Conservation (phyloP, 1,140 invertebrate genomes). For the Papilio xuthus region DNA sequence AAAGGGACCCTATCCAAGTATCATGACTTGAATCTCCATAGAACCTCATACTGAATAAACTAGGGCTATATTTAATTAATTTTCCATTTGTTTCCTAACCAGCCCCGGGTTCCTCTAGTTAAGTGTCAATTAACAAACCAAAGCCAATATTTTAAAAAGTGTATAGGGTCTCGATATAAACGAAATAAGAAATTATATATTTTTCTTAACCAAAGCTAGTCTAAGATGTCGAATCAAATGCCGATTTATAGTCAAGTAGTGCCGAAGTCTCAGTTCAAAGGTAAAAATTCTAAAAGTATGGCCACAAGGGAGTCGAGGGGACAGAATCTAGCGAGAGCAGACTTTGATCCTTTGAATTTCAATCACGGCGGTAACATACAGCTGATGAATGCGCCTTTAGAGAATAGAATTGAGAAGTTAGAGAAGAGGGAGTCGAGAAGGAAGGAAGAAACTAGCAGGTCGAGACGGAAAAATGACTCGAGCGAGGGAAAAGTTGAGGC, state of each 20-base stretch:
- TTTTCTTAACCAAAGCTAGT: constrained; percentile 73
- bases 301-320: constrained; percentile 38
- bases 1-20: constrained; percentile 18
- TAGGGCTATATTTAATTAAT: constrained; percentile 59
- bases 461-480: constrained; percentile 58
- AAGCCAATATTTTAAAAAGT: constrained; percentile 49
- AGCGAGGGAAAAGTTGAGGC: constrained; percentile 76
- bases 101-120: constrained; percentile 64
- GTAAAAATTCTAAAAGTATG: constrained; percentile 55
- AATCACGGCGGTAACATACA: constrained; percentile 79
- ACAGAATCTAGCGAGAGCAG: constrained; percentile 54
- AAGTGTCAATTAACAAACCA: constrained; percentile 68
- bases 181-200: constrained; percentile 46
- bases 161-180: constrained; percentile 32
- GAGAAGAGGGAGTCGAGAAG: constrained; percentile 61
- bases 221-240: constrained; percentile 77
- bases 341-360: constrained; percentile 78
- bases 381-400: constrained; percentile 57
- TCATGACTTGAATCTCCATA: constrained; percentile 52
- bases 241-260: constrained; percentile 80
- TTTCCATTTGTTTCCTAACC: constrained; percentile 44
- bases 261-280: constrained; percentile 70
- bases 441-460: constrained; percentile 59
- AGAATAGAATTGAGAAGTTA: constrained; percentile 58
- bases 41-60: constrained; percentile 54